phyloP scores from a whole-genome alignment of 2,113 vertebrate genomes.

The Alouatta palliata region DNA sequence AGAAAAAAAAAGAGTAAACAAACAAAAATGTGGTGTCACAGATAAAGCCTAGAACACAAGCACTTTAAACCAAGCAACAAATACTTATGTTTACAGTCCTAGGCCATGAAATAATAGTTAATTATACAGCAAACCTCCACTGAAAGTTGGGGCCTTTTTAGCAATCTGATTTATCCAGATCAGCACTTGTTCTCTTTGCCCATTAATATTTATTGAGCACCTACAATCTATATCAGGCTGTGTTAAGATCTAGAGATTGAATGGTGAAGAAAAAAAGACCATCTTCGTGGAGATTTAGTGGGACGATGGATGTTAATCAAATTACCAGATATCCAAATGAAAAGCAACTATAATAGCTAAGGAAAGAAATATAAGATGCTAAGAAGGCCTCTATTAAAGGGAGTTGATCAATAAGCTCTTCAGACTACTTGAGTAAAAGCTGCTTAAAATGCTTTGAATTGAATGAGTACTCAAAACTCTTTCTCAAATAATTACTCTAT shows the following conservation, averaged over 20 bases:
- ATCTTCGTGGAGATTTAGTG: neutral
- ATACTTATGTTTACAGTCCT: constrained; percentile 46
- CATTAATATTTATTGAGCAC: constrained; percentile 17
- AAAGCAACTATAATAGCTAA: constrained; percentile 32
- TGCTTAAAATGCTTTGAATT: constrained; percentile 9
- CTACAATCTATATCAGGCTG: neutral
- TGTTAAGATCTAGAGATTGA: neutral
- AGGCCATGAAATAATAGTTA: constrained; percentile 19
- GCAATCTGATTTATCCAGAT: neutral
- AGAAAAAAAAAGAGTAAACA: neutral
- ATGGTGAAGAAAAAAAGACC: constrained; percentile 26
- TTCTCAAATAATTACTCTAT: constrained; percentile 20
- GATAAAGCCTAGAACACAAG: neutral
- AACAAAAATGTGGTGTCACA: neutral
- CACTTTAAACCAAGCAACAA: neutral
- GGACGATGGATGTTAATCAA: neutral
- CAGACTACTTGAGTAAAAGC: neutral
- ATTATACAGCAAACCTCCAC: neutral
- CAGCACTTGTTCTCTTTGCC: neutral
- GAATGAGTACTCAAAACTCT: neutral
- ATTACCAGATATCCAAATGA: constrained; percentile 8
- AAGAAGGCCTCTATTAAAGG: neutral
- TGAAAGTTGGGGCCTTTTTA: neutral
- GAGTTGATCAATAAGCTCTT: constrained; percentile 5
- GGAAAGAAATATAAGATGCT: neutral